These are phyloP conservation scores for Suricata suricatta DNA, from an alignment of 2,113 vertebrate species.

Conservation along the genomic window DNA sequence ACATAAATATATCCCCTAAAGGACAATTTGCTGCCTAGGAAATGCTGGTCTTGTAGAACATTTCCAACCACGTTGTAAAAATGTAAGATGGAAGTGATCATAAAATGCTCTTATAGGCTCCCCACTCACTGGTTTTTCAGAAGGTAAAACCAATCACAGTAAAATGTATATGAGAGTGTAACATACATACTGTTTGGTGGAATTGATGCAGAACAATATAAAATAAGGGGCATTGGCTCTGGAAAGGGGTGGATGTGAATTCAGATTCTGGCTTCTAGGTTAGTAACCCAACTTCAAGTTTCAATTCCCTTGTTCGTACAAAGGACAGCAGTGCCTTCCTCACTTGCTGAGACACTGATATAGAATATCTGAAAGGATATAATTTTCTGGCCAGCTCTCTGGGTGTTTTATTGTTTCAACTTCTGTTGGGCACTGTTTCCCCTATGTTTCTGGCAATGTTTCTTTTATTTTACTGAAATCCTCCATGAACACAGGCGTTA, in stretches of 20 bases:
- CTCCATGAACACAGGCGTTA: too few species aligned
- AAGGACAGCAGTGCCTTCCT: background rate
- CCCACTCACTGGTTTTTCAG: background rate
- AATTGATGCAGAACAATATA: background rate
- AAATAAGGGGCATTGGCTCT: background rate
- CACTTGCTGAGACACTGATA: background rate
- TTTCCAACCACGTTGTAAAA: background rate
- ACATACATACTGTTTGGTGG: background rate
- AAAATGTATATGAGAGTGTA: background rate
- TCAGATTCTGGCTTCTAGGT: background rate
- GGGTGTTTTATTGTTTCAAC: background rate
- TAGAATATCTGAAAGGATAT: background rate
- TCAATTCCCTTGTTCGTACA: background rate
- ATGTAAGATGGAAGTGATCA: background rate
- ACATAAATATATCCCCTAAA: background rate
- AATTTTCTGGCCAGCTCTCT: background rate
- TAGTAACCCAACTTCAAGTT: background rate
- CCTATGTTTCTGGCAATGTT: background rate
- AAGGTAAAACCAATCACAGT: background rate
- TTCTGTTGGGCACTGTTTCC: background rate
- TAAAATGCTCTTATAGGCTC: background rate
- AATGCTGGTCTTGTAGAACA: background rate
- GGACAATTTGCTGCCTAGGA: background rate
- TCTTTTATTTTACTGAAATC: background rate
- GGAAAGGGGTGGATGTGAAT: background rate